Percentiles rank a stretch among this genome's conserved stretches.
Evolutionary conservation across 2,888 invertebrate genomes (phyloP).

Genomic region (Hemaris fuciformis): DNA sequence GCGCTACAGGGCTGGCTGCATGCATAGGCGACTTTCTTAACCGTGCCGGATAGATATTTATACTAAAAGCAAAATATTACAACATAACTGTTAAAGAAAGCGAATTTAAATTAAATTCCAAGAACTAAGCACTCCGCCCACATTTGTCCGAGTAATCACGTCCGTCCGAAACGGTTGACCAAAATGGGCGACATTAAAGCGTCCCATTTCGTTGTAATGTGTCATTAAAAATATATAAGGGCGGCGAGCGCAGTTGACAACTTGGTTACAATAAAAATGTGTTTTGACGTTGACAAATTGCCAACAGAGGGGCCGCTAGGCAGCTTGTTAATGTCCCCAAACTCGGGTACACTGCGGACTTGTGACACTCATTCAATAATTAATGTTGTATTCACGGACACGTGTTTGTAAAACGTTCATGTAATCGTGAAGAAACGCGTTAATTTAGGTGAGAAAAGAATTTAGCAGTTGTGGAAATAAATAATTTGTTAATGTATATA

Average conservation of each 20-base stretch:
- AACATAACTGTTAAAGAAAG: neutral
- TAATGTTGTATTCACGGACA: neutral
- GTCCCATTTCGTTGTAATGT: conserved; percentile 38
- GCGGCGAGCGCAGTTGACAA: conserved; percentile 54
- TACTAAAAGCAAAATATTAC: neutral
- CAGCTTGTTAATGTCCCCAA: conserved; percentile 42
- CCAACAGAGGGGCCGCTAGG: conserved; percentile 43
- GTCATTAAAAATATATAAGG: conserved; percentile 59
- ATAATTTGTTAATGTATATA: no score
- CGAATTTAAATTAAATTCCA: neutral
- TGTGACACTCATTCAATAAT: neutral
- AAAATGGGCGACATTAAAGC: conserved; percentile 33
- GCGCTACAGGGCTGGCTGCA: no score
- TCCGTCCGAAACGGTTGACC: conserved; percentile 31
- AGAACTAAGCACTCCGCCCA: neutral
- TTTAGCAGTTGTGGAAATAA: no score
- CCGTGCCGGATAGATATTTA: no score
- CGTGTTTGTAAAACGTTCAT: neutral
- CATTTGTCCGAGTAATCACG: neutral
- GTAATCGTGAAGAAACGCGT: no score
- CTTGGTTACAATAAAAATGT: conserved; percentile 62
- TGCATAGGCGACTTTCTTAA: no score
- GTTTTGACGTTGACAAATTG: conserved; percentile 65
- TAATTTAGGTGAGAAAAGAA: neutral
- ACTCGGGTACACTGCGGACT: conserved; percentile 26